These are phyloP conservation scores for Candoia aspera DNA, from an alignment of 2,113 vertebrate genomes.

Conservation along the genomic window DNA sequence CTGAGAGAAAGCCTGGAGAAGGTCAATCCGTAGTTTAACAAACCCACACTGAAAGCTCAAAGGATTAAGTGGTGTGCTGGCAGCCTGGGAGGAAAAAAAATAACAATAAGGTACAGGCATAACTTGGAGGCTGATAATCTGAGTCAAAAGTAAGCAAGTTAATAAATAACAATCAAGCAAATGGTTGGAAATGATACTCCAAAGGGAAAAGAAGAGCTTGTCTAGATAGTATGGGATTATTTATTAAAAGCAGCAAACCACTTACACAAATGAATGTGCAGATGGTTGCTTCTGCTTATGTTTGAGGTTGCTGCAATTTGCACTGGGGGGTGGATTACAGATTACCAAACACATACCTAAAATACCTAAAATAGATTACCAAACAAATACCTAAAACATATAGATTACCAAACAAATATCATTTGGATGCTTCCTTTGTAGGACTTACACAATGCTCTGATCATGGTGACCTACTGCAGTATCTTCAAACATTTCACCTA, in stretches of 20 bases:
- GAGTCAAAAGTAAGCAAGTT: slow-evolving; percentile 41
- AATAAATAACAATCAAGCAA: slow-evolving; percentile 22
- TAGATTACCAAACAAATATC: not conserved
- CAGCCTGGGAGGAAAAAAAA: slow-evolving; percentile 78
- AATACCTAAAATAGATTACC: not conserved
- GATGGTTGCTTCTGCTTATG: not conserved
- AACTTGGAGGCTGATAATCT: slow-evolving; percentile 30
- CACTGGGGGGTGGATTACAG: not conserved
- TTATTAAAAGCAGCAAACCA: not conserved
- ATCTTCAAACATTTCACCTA: not conserved
- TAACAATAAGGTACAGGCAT: slow-evolving; percentile 6
- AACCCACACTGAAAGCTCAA: slow-evolving; percentile 97
- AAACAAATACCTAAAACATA: not conserved
- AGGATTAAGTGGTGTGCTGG: slow-evolving; percentile 95
- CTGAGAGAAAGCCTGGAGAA: slow-evolving; percentile 94
- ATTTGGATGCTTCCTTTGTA: not conserved
- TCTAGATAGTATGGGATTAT: not conserved
- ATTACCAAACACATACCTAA: no score
- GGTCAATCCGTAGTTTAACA: slow-evolving; percentile 96
- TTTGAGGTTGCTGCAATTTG: not conserved
- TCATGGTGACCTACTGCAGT: not conserved
- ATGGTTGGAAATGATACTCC: slow-evolving; percentile 24
- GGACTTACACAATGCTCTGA: not conserved
- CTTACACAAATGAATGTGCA: not conserved
- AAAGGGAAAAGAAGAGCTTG: not conserved